These are phyloP conservation scores for Condylostylus longicornis DNA, from an alignment of 1,140 invertebrate species.

Conservation along the genomic window DNA sequence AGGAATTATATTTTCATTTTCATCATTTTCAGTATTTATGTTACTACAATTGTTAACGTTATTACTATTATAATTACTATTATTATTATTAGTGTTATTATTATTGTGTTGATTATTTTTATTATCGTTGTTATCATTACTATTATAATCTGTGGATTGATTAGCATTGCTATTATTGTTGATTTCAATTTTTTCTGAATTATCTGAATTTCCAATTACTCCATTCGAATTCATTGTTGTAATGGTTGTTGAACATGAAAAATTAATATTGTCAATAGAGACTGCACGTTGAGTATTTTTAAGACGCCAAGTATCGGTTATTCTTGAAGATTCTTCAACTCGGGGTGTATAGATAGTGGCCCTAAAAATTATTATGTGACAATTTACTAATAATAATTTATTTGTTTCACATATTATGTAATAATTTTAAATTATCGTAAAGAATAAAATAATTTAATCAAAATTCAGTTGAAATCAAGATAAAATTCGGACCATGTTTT, in stretches of 20 bases:
- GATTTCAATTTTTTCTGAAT: conserved; percentile 1
- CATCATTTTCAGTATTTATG: conserved; percentile 37
- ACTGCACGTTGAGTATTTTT: conserved; percentile 37
- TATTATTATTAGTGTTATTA: conserved; percentile 13
- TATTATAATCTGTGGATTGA: conserved; percentile 3
- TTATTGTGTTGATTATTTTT: conserved; percentile 11
- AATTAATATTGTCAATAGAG: conserved; percentile 43
- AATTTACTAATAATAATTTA: no score
- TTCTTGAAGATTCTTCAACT: conserved; percentile 39
- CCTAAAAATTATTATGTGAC: conserved; percentile 22
- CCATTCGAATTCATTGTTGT: conserved; percentile 17
- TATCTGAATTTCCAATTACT: conserved; percentile 12
- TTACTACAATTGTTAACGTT: conserved; percentile 12
- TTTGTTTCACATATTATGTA: neutral
- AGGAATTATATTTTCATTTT: conserved; percentile 59
- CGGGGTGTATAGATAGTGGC: conserved; percentile 49
- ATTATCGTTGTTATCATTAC: conserved; percentile 4
- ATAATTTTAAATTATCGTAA: no score
- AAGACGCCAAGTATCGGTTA: conserved; percentile 37
- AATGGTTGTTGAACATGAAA: conserved; percentile 30
- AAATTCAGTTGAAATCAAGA: no score
- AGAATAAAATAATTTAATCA: no score
- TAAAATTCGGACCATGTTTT: no score
- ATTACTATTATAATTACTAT: conserved; percentile 5
- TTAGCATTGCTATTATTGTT: conserved; percentile 6